These are phyloP conservation scores for Punctoribates punctum DNA, from an alignment of 2,888 invertebrate species.

Conservation along the genomic window DNA sequence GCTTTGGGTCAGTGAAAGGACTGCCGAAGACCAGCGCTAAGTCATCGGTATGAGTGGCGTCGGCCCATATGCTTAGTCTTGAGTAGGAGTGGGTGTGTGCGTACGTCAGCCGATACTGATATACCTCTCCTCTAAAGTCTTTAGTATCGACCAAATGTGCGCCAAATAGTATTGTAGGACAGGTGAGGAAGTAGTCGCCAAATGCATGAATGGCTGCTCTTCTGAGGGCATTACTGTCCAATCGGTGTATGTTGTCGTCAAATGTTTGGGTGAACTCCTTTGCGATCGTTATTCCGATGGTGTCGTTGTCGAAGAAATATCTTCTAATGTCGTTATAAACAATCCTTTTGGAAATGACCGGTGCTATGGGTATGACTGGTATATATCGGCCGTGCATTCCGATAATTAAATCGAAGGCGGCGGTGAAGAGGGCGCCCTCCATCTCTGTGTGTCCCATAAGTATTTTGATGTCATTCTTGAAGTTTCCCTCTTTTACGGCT, in stretches of 20 bases:
- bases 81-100: background rate
- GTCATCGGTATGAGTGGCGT: conserved; percentile 3
- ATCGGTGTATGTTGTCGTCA: background rate
- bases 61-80: background rate
- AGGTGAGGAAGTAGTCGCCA: background rate
- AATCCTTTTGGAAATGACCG: background rate
- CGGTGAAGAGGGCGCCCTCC: background rate
- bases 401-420: background rate
- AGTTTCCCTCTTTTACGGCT: background rate
- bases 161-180: conserved; percentile 18
- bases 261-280: background rate
- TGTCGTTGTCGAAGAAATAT: conserved; percentile 4
- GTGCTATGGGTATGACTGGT: background rate
- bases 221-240: background rate
- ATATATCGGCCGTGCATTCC: background rate
- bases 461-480: background rate
- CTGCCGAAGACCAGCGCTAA: background rate
- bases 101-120: conserved; percentile 12
- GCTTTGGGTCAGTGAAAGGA: background rate
- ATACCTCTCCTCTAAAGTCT: background rate
- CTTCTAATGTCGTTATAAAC: conserved; percentile 4
- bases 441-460: conserved; percentile 10
- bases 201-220: conserved; percentile 14
- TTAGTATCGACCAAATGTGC: background rate
- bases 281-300: background rate